Evolutionary conservation across 2,113 vertebrate species (phyloP), one percentile per base, ranked within the genome.

Genomic region (Monarcha castaneiventris): DNA sequence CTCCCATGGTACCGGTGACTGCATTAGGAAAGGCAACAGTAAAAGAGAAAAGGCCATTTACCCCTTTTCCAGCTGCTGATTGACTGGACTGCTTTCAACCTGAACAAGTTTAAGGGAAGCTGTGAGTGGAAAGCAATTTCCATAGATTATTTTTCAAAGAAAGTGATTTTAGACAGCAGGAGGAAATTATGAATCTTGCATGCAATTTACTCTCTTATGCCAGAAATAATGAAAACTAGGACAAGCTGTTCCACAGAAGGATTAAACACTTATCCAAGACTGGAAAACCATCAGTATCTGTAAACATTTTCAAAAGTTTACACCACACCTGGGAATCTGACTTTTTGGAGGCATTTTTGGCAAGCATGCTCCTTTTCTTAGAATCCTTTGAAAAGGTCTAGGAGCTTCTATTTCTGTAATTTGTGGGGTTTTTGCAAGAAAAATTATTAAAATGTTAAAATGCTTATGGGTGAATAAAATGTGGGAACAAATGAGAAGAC

Each of bases 241-340:
- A 72, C 85, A 93, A 32, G 51, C 39, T 93, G 68, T 90, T 92
- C 63, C 29, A 75, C 62, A 77, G 81, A 89, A n/a, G 49, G 61
- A 72, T 93, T 95, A 89, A 56, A 94, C 79, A 88, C 52, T 87
- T 85, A 71, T 35, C 59, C 80, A 83, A 54, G 52, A 75, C 6
- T 95, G 62, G 80, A 74, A 88, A 96, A 87, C 72, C 93, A 72
- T 94, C 80, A 82, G 62, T 67, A 41, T 89, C 71, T 71, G 63
- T 88, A 96, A 95, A 96, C 51, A 83, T 89, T 95, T 91, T 83
- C 84, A 75, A 61, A 89, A 76, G 61, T 84, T 82, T 93, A 68
- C n/a, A 27, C 25, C 51, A 46, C 72, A 91, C 56, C 64, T 93
- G 83, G 80, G 88, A 92, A 84, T 75, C 46, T 0, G 4, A 63